Conservation (phyloP, 30 jellyfish, hydroid and myxozoan genomes). For the Turritopsis rubra region DNA sequence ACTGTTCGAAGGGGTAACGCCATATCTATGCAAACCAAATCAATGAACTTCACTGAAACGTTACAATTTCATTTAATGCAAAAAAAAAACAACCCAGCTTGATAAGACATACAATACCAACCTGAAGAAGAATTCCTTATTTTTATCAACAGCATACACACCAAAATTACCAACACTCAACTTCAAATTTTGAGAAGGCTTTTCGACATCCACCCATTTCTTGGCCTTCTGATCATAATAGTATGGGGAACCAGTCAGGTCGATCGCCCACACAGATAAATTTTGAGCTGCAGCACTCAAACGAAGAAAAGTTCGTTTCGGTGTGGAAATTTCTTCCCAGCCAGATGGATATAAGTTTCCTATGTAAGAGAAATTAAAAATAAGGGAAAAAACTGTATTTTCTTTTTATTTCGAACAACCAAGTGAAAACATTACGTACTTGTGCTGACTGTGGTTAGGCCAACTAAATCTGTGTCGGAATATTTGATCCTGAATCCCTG, state of each 20-base stretch:
- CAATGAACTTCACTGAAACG: not conserved
- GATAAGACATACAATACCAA: not conserved
- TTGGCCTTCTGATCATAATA: not conserved
- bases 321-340: slow-evolving; percentile 24
- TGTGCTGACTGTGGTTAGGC: not conserved
- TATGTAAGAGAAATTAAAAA: not conserved
- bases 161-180: slow-evolving; percentile 20
- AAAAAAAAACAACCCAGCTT: too few relatives aligned
- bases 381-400: too few relatives aligned
- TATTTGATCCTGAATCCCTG: not conserved
- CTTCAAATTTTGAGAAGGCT: slow-evolving; percentile 24
- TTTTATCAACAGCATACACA: slow-evolving; percentile 28
- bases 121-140: slow-evolving; percentile 5
- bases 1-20: not conserved
- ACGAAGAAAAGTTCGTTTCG: slow-evolving; percentile 4
- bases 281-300: slow-evolving; percentile 30
- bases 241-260: slow-evolving; percentile 18
- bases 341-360: slow-evolving; percentile 17
- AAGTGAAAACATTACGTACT: not conserved
- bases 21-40: not conserved
- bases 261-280: slow-evolving; percentile 26
- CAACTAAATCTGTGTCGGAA: not conserved
- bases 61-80: not conserved
- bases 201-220: slow-evolving; percentile 5
- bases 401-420: too few relatives aligned